phyloP scores from a whole-genome alignment of 1,140 invertebrate genomes.

The Orussus abietinus region DNA sequence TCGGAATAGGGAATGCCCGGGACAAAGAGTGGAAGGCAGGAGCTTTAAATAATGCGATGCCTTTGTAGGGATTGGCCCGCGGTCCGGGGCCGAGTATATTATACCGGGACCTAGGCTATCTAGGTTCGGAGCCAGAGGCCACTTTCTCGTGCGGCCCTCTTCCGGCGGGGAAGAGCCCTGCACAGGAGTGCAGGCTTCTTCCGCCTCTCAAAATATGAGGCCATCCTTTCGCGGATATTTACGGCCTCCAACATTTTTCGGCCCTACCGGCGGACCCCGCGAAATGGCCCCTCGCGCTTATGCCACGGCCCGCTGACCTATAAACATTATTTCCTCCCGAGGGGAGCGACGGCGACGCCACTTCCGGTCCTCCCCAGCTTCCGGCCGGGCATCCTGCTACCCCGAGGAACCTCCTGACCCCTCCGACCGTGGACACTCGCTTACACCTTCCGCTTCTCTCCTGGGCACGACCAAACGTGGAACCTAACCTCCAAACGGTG shows the following conservation, averaged over 20 bases:
- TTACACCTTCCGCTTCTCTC: too few relatives aligned
- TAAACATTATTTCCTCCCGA: constrained; percentile 31
- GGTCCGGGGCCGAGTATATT: constrained; percentile 26
- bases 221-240: constrained; percentile 35
- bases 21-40: constrained; percentile 35
- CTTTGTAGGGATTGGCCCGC: constrained; percentile 27
- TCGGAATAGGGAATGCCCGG: constrained; percentile 30
- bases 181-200: constrained; percentile 23
- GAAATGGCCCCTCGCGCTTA: constrained; percentile 6
- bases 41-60: constrained; percentile 40
- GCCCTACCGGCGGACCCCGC: background rate
- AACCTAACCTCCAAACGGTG: too few relatives aligned
- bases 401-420: too few relatives aligned
- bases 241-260: constrained; percentile 20
- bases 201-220: constrained; percentile 37
- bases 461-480: too few relatives aligned
- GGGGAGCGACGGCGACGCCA: too few relatives aligned
- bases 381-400: too few relatives aligned
- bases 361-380: too few relatives aligned
- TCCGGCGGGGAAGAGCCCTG: constrained; percentile 15
- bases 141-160: constrained; percentile 21
- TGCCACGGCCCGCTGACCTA: constrained; percentile 23
- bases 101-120: constrained; percentile 34
- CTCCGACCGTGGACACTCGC: too few relatives aligned
- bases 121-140: constrained; percentile 31